These are phyloP conservation scores for Siderastrea radians DNA, from an alignment of 92 coral and sea anemone species.

Conservation along the genomic window DNA sequence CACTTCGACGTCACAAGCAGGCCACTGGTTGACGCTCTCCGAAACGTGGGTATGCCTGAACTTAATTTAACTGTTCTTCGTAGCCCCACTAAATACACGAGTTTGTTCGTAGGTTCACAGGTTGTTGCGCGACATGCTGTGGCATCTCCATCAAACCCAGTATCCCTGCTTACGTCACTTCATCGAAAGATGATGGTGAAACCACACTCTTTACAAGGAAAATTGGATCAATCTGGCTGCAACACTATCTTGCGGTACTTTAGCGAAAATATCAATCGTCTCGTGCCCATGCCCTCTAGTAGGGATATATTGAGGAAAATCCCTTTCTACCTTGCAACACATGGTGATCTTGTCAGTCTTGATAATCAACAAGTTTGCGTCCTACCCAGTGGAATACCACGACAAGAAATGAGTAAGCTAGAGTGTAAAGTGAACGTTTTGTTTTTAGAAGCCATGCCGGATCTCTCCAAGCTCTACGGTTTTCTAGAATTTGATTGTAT, in stretches of 20 bases:
- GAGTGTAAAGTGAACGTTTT: constrained; percentile 32
- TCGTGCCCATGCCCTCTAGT: neutral
- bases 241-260: constrained; percentile 47
- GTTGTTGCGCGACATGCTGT: constrained; percentile 34
- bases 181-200: constrained; percentile 9
- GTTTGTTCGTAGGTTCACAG: neutral
- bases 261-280: neutral
- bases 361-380: constrained; percentile 18
- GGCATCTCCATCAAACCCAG: constrained; percentile 48
- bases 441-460: constrained; percentile 29
- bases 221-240: constrained; percentile 10
- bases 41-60: constrained; percentile 39
- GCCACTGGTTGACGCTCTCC: neutral
- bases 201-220: neutral
- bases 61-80: constrained; percentile 26
- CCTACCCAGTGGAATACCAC: constrained; percentile 53
- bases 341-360: constrained; percentile 50
- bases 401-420: constrained; percentile 36
- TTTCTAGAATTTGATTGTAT: constrained; percentile 49
- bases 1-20: neutral
- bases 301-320: constrained; percentile 24
- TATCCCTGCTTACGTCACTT: constrained; percentile 52
- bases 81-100: neutral
- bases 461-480: constrained; percentile 15
- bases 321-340: constrained; percentile 59